Conservation (phyloP, 2,113 vertebrate species). For the Isichthys henryi region DNA sequence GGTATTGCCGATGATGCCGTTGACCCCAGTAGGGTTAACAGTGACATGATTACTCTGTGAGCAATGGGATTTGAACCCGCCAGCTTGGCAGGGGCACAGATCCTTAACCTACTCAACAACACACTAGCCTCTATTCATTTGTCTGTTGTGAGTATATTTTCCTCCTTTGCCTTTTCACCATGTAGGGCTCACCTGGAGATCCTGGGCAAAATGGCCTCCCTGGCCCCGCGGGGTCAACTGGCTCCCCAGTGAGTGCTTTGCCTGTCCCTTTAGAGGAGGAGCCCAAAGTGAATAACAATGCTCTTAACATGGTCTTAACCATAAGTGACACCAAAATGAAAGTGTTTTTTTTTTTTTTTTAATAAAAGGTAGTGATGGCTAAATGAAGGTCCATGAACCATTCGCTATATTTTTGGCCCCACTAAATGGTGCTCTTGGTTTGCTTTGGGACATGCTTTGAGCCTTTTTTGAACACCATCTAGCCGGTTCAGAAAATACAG, state of each 20-base stretch:
- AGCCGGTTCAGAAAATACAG: not conserved
- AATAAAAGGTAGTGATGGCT: not conserved
- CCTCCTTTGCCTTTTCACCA: conserved; percentile 11
- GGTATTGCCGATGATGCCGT: no score
- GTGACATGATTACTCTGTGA: not conserved
- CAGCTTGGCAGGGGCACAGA: not conserved
- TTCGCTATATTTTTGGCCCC: not conserved
- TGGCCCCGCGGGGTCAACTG: conserved; percentile 49
- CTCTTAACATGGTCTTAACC: not conserved
- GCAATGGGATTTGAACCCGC: not conserved
- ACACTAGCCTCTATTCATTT: not conserved
- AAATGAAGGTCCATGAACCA: not conserved
- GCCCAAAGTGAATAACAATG: not conserved
- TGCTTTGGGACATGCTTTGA: not conserved
- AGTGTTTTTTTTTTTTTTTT: not conserved
- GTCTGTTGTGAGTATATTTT: not conserved
- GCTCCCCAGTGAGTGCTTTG: conserved; percentile 46
- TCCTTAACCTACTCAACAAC: not conserved
- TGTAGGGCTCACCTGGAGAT: conserved; percentile 57
- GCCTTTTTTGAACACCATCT: not conserved
- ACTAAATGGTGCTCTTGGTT: not conserved
- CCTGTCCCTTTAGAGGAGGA: not conserved
- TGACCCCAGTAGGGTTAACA: not conserved
- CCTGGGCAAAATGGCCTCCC: conserved; percentile 49
- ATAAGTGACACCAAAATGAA: conserved; percentile 9